These are phyloP conservation scores for Drepana arcuata DNA, from an alignment of 1,140 invertebrate genomes.

Conservation along the genomic window DNA sequence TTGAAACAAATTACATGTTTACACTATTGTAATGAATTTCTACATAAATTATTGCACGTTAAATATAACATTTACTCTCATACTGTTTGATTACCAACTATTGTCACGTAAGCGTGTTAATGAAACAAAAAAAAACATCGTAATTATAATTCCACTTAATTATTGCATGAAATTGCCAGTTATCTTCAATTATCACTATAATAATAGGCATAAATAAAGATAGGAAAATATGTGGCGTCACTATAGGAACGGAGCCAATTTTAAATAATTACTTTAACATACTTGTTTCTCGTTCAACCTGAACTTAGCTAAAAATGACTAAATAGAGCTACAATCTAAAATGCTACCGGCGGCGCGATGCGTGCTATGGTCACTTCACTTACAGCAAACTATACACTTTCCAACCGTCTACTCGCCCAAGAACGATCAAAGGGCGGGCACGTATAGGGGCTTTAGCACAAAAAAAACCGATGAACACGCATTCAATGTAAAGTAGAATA, in stretches of 20 bases:
- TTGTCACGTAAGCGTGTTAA: constrained; percentile 6
- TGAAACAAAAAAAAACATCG: constrained; percentile 27
- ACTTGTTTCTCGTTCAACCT: constrained; percentile 40
- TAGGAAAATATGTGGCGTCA: constrained; percentile 52
- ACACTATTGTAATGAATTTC: constrained; percentile 47
- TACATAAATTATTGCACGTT: constrained; percentile 64
- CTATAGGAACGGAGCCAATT: constrained; percentile 59
- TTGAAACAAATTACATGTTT: constrained; percentile 39
- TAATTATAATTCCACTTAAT: constrained; percentile 24
- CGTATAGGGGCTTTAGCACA: no score
- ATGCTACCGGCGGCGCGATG: neutral
- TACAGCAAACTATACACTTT: no score
- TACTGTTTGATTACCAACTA: constrained; percentile 8
- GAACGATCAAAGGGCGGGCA: no score
- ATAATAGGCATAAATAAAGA: constrained; percentile 57
- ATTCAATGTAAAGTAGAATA: no score
- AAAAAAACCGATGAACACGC: no score
- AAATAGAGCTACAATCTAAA: constrained; percentile 64
- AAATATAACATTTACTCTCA: constrained; percentile 34
- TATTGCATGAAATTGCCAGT: constrained; percentile 28
- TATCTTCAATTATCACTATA: constrained; percentile 19
- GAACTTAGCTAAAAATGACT: constrained; percentile 61
- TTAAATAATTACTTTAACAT: constrained; percentile 30
- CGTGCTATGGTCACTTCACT: no score
- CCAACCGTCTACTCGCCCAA: no score